Evolutionary conservation across 2,888 invertebrate genomes (phyloP).

Genomic region (Apodemia zela): DNA sequence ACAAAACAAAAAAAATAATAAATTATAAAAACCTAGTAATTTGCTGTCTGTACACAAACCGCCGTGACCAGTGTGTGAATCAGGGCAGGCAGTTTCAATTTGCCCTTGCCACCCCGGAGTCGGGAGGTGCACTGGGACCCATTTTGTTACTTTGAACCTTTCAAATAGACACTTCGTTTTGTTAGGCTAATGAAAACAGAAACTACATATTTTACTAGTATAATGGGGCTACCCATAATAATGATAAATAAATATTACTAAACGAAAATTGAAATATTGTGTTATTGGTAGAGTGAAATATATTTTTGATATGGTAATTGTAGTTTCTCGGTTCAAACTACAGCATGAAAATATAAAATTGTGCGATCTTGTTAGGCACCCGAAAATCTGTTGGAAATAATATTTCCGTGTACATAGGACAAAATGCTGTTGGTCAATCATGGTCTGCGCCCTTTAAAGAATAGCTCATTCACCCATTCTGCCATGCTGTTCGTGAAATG

Average conservation of each 20-base stretch:
- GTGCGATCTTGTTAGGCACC: too few species aligned
- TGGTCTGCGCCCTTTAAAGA: too few species aligned
- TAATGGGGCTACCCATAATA: not conserved
- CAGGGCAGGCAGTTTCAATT: conserved; percentile 62
- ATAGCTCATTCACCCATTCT: too few species aligned
- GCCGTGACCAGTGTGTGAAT: conserved; percentile 65
- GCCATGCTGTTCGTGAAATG: too few species aligned
- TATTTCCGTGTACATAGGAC: too few species aligned
- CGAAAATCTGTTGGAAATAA: too few species aligned
- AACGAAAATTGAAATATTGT: not conserved
- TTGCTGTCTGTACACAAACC: conserved; percentile 44
- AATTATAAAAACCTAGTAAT: conserved; percentile 24
- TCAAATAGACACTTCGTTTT: conserved; percentile 33
- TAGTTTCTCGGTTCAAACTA: too few species aligned
- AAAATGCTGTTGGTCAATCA: too few species aligned
- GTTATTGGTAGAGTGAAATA: too few species aligned
- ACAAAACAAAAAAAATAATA: too few species aligned
- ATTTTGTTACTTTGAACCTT: conserved; percentile 39
- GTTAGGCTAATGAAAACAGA: conserved; percentile 15
- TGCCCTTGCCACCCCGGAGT: conserved; percentile 42
- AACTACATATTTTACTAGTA: not conserved
- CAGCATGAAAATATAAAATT: too few species aligned
- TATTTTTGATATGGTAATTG: too few species aligned
- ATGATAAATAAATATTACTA: not conserved
- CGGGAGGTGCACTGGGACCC: conserved; percentile 35